These are phyloP conservation scores for Pterophyllum scalare DNA, from an alignment of 2,113 vertebrate genomes.

Conservation along the genomic window DNA sequence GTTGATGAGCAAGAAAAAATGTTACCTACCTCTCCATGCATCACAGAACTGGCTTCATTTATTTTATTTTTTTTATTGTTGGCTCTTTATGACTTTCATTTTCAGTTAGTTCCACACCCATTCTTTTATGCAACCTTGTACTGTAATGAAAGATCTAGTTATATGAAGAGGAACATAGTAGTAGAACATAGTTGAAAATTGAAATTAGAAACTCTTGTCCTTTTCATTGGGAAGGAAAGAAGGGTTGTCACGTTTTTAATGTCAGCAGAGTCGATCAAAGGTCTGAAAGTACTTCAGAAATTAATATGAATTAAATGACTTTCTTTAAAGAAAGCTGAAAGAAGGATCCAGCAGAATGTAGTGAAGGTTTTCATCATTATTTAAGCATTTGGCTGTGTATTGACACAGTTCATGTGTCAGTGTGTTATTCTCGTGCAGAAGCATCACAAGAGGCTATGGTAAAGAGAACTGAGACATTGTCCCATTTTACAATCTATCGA, in stretches of 20 bases:
- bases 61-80: background rate
- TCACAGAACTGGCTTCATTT: background rate
- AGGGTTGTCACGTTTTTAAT: slow-evolving; percentile 13
- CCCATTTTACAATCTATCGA: background rate
- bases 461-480: slow-evolving; percentile 20
- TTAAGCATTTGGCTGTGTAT: slow-evolving; percentile 1
- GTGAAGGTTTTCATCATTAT: background rate
- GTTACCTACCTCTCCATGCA: background rate
- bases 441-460: background rate
- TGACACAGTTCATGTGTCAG: slow-evolving; percentile 1
- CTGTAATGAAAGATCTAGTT: slow-evolving; percentile 23
- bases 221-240: background rate
- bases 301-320: background rate
- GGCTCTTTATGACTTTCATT: background rate
- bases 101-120: background rate
- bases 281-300: slow-evolving; percentile 12
- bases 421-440: background rate
- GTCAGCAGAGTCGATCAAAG: slow-evolving; percentile 10
- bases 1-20: slow-evolving; percentile 11
- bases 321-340: slow-evolving; percentile 2
- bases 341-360: background rate
- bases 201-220: slow-evolving; percentile 6
- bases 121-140: slow-evolving; percentile 39
- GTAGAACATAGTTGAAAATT: too few species aligned
- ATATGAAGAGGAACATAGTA: slow-evolving; percentile 4